Percentiles rank a stretch among this genome's conserved stretches.
These are phyloP conservation scores for Ophthalmolycus amberensis DNA, from an alignment of 2,113 vertebrate genomes.

Conservation along the genomic window DNA sequence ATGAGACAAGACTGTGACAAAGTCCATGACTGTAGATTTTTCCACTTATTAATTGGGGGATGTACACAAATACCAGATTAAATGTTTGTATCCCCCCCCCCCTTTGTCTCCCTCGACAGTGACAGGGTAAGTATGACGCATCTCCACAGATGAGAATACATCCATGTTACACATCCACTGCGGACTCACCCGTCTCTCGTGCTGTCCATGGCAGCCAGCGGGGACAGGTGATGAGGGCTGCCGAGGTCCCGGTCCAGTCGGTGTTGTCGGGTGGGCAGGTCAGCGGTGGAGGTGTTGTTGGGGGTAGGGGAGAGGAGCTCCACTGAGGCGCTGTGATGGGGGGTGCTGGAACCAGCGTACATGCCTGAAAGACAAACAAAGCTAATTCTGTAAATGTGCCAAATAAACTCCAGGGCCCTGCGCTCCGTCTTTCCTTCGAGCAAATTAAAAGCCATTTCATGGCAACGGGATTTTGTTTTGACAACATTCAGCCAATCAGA, in stretches of 20 bases:
- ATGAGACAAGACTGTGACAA: constrained; percentile 17
- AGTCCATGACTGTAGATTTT: constrained; percentile 1
- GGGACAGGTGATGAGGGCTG: constrained; percentile 89
- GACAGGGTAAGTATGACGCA: constrained; percentile 9
- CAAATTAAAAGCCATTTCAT: constrained; percentile 78
- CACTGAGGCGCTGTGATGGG: constrained; percentile 84
- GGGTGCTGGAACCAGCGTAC: constrained; percentile 86
- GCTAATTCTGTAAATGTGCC: constrained; percentile 72
- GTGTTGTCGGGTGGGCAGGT: constrained; percentile 86
- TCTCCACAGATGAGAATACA: background rate
- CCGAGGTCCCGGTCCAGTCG: constrained; percentile 86
- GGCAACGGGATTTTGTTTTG: constrained; percentile 79
- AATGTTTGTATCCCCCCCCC: constrained; percentile 31
- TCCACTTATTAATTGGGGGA: constrained; percentile 13
- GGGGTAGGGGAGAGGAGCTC: constrained; percentile 84
- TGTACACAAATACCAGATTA: background rate
- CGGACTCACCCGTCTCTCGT: constrained; percentile 89
- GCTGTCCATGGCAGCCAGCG: constrained; percentile 84
- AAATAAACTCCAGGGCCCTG: constrained; percentile 65
- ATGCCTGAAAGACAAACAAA: constrained; percentile 90
- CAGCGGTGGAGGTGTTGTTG: constrained; percentile 74
- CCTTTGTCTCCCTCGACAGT: constrained; percentile 4
- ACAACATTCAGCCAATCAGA: constrained; percentile 78
- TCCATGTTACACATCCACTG: background rate
- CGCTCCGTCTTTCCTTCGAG: constrained; percentile 59